Conservation (phyloP, 2,113 vertebrate genomes). For the Merops nubicus region DNA sequence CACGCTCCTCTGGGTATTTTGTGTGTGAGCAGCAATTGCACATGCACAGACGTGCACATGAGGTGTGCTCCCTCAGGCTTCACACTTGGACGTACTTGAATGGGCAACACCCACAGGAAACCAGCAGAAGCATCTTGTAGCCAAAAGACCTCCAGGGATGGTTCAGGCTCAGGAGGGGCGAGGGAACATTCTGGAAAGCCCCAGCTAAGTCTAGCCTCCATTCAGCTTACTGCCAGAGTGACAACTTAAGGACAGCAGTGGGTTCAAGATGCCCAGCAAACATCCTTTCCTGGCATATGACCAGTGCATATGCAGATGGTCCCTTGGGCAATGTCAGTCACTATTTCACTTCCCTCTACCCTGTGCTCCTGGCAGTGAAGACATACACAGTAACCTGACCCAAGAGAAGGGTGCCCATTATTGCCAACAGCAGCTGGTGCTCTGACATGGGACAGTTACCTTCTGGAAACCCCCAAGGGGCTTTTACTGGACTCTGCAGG, state of each 20-base stretch:
- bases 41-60: too few species aligned
- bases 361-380: not conserved
- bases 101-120: not conserved
- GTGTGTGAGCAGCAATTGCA: too few species aligned
- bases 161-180: not conserved
- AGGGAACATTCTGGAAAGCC: not conserved
- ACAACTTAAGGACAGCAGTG: fast-evolving
- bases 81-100: not conserved
- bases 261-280: not conserved
- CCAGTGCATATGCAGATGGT: not conserved
- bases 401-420: not conserved
- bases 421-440: not conserved
- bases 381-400: not conserved
- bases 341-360: not conserved
- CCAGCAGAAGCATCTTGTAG: not conserved
- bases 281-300: not conserved
- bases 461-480: not conserved
- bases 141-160: not conserved
- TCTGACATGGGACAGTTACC: not conserved
- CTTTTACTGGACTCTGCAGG: not conserved
- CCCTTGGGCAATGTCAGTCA: not conserved
- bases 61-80: fast-evolving
- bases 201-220: not conserved
- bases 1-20: too few species aligned
- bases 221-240: not conserved